Percentiles rank a stretch among this genome's conserved stretches.
phyloP scores from a whole-genome alignment of 1,140 invertebrate genomes.

The Ips nitidus region DNA sequence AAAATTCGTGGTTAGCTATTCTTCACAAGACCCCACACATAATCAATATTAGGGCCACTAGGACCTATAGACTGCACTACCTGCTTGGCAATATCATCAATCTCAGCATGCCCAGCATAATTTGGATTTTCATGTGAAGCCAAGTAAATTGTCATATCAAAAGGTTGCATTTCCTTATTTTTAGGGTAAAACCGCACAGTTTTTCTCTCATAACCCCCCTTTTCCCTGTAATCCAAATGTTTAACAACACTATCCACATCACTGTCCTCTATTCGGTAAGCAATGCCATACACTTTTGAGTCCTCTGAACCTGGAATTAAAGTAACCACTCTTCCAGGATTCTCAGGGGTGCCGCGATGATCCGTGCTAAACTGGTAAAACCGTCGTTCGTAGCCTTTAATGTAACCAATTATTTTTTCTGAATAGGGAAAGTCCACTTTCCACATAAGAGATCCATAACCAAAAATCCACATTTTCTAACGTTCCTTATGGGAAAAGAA shows the following conservation, averaged over 20 bases:
- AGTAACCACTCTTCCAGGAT: conserved; percentile 90
- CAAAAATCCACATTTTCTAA: conserved; percentile 80
- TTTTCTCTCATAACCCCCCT: conserved; percentile 79
- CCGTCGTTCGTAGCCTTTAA: conserved; percentile 79
- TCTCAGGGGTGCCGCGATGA: conserved; percentile 81
- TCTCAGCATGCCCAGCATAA: conserved; percentile 72
- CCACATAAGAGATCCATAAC: conserved; percentile 93
- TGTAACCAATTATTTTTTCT: conserved; percentile 73
- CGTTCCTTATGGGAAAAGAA: no score
- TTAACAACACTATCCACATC: conserved; percentile 71
- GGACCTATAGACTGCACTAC: conserved; percentile 73
- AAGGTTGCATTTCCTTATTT: conserved; percentile 54
- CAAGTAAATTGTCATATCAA: conserved; percentile 81
- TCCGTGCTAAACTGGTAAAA: conserved; percentile 93
- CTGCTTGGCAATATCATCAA: conserved; percentile 77
- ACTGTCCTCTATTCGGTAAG: conserved; percentile 77
- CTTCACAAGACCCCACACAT: no score
- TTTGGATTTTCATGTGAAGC: conserved; percentile 77
- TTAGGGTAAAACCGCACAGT: conserved; percentile 71
- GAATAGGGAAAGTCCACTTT: conserved; percentile 88
- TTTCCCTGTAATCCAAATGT: conserved; percentile 88
- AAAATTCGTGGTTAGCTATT: no score
- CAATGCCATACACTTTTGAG: conserved; percentile 80
- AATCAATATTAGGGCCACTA: conserved; percentile 86
- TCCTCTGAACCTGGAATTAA: conserved; percentile 67